Conservation (phyloP, 2,113 vertebrate species). For the Microcebus lehilahytsara region DNA sequence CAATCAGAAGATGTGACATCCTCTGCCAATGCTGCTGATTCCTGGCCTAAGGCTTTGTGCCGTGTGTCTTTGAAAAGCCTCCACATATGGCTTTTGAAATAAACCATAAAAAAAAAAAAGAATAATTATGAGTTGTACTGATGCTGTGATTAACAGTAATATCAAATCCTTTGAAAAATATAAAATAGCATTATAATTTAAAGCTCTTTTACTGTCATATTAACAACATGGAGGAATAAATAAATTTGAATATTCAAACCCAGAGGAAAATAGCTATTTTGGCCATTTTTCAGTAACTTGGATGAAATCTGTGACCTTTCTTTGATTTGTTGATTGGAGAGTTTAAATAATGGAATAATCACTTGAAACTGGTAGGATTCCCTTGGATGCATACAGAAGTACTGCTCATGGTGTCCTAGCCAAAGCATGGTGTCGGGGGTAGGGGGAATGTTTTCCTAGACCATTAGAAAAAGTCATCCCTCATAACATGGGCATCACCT, state of each 20-base stretch:
- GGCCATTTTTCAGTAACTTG: background rate
- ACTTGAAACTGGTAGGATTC: background rate
- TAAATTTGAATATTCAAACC: background rate
- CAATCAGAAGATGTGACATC: background rate
- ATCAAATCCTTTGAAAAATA: constrained; percentile 21
- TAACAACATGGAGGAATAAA: background rate
- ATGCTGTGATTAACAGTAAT: background rate
- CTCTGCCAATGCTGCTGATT: background rate
- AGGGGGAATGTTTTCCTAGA: background rate
- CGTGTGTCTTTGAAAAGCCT: background rate
- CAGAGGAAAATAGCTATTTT: background rate
- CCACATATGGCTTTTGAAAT: background rate
- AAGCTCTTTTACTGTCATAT: background rate
- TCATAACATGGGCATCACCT: background rate
- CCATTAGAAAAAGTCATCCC: background rate
- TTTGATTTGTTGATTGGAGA: background rate
- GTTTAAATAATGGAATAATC: background rate
- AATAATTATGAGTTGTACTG: background rate
- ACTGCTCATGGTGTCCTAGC: background rate
- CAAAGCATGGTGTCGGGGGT: background rate
- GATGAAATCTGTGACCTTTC: background rate
- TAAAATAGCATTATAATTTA: background rate
- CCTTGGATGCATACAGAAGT: background rate
- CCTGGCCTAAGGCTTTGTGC: background rate
- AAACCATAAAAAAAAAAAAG: background rate